phyloP scores from a whole-genome alignment of 2,888 invertebrate species.

The Exephanes ischioxanthus region DNA sequence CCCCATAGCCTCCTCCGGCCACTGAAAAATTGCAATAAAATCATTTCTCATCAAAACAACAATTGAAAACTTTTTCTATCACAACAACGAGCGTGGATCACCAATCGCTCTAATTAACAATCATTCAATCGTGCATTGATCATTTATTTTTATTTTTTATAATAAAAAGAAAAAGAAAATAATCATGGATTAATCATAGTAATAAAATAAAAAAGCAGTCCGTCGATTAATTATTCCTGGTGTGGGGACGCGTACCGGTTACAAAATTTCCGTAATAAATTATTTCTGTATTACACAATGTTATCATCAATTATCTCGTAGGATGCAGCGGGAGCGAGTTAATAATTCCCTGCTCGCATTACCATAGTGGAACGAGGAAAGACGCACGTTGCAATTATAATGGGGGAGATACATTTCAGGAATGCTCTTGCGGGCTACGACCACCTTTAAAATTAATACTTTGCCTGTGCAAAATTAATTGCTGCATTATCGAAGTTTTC shows the following conservation, averaged over 20 bases:
- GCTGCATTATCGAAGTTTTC: constrained; percentile 22
- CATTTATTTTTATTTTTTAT: background rate
- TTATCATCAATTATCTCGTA: constrained; percentile 41
- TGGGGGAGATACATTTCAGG: constrained; percentile 14
- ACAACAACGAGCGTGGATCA: background rate
- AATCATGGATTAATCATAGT: background rate
- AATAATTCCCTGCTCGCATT: constrained; percentile 39
- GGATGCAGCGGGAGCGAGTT: constrained; percentile 8
- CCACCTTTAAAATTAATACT: background rate
- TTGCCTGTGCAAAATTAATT: constrained; percentile 10
- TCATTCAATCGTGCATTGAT: background rate
- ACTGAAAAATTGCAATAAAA: constrained; percentile 71
- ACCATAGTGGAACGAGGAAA: background rate
- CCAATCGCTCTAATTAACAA: background rate
- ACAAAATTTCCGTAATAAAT: background rate
- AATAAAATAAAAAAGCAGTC: constrained; percentile 30
- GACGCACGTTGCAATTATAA: constrained; percentile 45
- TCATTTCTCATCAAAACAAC: constrained; percentile 55
- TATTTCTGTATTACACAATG: background rate
- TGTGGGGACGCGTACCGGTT: background rate
- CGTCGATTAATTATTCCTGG: background rate
- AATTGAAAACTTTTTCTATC: background rate
- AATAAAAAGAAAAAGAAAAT: too few relatives aligned
- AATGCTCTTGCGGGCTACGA: constrained; percentile 37
- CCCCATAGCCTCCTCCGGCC: constrained; percentile 74